Base-by-base conservation (phyloP, 2,888 invertebrate species). In the Eupithecia exiguata region DNA sequence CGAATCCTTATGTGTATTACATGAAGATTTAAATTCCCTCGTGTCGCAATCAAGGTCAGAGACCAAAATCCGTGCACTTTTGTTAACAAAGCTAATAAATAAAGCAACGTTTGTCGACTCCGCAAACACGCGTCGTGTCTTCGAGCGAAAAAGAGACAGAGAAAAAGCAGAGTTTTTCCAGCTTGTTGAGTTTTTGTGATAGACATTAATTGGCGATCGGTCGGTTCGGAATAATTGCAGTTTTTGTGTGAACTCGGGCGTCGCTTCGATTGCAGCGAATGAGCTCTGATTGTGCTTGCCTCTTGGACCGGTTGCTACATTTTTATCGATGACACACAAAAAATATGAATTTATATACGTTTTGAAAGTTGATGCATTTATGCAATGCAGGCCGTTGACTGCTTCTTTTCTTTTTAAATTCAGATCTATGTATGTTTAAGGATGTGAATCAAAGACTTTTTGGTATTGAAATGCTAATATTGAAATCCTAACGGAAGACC, bases 191-290 rank as follows among this genome's bases (percentile, higher is more conserved):
- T 77, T 72, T 77, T 77, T 74, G 71, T 74, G 75, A 78, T 73
- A 40, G 76, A 77, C 78, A 73, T 75, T 78, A 80, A 79, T 80
- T 80, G 80, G 77, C 74, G 74, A 74, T 77, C 73, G 71, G 16
- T 71, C 62, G 71, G 61, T 46, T 61, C 40, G 53, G 62, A 67
- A 77, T 77, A 75, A 77, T 75, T 74, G 75, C 66, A 73, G 69
- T 74, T 74, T 73, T 73, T 73, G 71, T 61, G 75, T 10, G 16
- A 62, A 35, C 14, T 30, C 30, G 35, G 5, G 68, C 53, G 68
- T 36, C 49, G 25, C 66, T 43, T 65, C 65, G 63, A 65, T 63
- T 21, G 35, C 38, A 65, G 40, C 66, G n/a, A 66, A 40, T 43
- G 25, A 66, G 40, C 7, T 66, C 21, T 16, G 40, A 40, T 65